Evolutionary conservation across 2,797 vertebrate genomes (phyloP), one percentile per base, ranked within the genome.

Genomic region (Fundulus diaphanus): DNA sequence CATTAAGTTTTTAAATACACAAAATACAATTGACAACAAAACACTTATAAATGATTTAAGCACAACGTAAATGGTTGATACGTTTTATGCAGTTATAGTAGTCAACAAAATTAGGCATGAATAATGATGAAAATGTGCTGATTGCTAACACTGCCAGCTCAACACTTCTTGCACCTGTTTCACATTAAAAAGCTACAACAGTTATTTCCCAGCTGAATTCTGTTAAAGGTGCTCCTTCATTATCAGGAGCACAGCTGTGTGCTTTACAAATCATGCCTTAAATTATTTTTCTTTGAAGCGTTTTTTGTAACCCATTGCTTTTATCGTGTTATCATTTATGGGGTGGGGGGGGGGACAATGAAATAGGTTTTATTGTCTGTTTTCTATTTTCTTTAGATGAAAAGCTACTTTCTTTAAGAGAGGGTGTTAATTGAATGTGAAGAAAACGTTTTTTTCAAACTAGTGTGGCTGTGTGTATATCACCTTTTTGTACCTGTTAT

Each of bases 151-250:
- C 63, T 79, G 74, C 78, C 51, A 76, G 76, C 67, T 79, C 80
- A 74, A 81, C 70, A 72, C 33, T 76, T 78, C 63, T 59, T 79
- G 48, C 61, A 69, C 69, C 73, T 85, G 79, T 68, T 83, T 78
- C 72, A 72, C 68, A 76, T 82, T 77, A 80, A 79, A 77, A 73
- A 51, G 13, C 69, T 35, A 57, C 7, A 52, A 67, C 66, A 4
- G 20, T 31, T 11, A 42, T 73, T 74, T 81, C 74, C 69, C 78
- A 59, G 15, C 31, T 78, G 67, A 77, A 27, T 65, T 22, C 3
- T 6, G 11, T 73, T 27, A 57, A 56, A 61, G 44, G 73, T 68
- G 37, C 67, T 61, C 33, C 52, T 6, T 22, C 33, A 37, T 24
- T 24, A 37, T 37, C 3, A 63, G 5, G 11, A 37, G 20, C 33